phyloP scores from a whole-genome alignment of 2,888 invertebrate genomes.

The Dasysyrphus tricinctus region DNA sequence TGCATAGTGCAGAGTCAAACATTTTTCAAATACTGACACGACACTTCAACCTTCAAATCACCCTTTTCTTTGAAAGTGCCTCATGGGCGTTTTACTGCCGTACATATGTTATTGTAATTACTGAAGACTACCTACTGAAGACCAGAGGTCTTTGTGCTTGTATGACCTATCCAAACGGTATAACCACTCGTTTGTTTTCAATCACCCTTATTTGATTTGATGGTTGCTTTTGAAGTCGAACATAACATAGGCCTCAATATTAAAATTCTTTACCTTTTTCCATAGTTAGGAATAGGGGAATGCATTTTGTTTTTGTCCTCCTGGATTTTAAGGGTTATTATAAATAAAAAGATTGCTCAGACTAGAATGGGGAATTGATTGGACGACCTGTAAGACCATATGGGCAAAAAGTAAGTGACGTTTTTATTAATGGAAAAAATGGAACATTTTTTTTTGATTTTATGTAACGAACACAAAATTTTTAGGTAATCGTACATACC shows the following conservation, averaged over 20 bases:
- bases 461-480: not conserved
- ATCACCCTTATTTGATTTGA: slow-evolving; percentile 4
- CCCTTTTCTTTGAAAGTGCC: not conserved
- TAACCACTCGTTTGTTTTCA: slow-evolving; percentile 10
- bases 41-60: not conserved
- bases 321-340: not conserved
- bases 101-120: slow-evolving; percentile 11
- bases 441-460: not conserved
- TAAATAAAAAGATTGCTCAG: not conserved
- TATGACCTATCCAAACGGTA: not conserved
- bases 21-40: not conserved
- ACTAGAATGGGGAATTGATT: not conserved
- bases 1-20: not conserved
- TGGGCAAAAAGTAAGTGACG: slow-evolving; percentile 1
- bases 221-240: not conserved
- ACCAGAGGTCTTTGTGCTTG: not conserved
- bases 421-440: not conserved
- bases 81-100: slow-evolving; percentile 1
- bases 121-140: not conserved
- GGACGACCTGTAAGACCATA: not conserved
- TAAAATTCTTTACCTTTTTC: not conserved
- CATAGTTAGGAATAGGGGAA: not conserved
- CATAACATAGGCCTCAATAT: not conserved
- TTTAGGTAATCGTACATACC: too few species aligned
- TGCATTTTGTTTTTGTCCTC: not conserved